Evolutionary conservation across 2,888 invertebrate species (phyloP).

Genomic region (Acleris literana): DNA sequence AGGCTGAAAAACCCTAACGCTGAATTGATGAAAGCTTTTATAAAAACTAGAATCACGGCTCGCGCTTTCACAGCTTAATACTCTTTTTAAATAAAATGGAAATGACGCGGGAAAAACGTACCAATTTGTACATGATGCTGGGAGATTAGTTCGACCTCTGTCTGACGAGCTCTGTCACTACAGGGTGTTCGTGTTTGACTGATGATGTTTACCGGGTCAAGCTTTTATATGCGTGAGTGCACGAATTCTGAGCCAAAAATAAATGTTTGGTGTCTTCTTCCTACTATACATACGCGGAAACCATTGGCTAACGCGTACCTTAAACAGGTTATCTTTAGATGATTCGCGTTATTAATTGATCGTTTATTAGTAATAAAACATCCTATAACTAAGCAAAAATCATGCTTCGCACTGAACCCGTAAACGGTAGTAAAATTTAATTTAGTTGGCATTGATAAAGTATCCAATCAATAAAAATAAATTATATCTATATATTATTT

Average conservation of each 20-base stretch:
- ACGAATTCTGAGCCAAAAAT: conserved; percentile 34
- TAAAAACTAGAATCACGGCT: conserved; percentile 14
- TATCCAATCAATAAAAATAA: too few species aligned
- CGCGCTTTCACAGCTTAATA: not conserved
- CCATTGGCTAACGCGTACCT: conserved; percentile 11
- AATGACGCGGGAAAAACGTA: conserved; percentile 46
- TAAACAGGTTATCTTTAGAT: conserved; percentile 23
- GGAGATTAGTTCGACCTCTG: conserved; percentile 40
- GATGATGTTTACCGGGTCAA: conserved; percentile 51
- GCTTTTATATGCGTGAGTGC: conserved; percentile 44
- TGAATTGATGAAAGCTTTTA: conserved; percentile 22
- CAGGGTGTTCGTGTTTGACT: conserved; percentile 58
- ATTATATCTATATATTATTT: too few species aligned
- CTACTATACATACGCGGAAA: conserved; percentile 10
- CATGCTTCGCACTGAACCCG: not conserved
- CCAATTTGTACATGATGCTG: conserved; percentile 71
- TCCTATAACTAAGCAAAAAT: conserved; percentile 11
- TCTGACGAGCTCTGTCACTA: conserved; percentile 52
- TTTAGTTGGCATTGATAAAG: too few species aligned
- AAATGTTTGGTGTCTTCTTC: not conserved
- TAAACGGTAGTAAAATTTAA: too few species aligned
- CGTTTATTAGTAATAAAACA: conserved; percentile 9
- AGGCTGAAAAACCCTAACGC: conserved; percentile 16
- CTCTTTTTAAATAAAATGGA: conserved; percentile 12
- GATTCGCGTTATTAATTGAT: conserved; percentile 21